Conservation (phyloP, 2,797 vertebrate genomes). For the Cuculus canorus region DNA sequence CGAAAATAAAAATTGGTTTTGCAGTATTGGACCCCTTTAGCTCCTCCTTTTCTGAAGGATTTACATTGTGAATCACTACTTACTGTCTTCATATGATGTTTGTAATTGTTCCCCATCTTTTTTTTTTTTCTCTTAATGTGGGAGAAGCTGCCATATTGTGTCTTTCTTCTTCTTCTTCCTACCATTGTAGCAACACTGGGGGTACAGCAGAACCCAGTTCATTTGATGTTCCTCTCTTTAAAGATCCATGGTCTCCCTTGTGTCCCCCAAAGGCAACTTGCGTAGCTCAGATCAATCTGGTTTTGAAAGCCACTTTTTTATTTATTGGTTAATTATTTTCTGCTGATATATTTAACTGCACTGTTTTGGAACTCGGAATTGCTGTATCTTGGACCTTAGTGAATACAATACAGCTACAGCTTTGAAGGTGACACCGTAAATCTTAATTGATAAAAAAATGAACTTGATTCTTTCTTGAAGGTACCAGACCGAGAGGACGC, state of each 20-base stretch:
- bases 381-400: neutral
- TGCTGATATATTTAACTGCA: neutral
- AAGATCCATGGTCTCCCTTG: neutral
- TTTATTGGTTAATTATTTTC: neutral
- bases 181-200: neutral
- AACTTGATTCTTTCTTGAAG: conserved; percentile 72
- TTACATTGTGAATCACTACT: neutral
- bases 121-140: neutral
- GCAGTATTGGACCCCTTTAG: neutral
- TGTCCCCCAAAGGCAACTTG: neutral
- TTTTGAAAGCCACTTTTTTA: neutral
- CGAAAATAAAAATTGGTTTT: neutral
- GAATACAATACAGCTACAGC: neutral
- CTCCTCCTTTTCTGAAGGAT: neutral
- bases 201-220: neutral
- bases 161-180: neutral
- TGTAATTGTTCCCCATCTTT: neutral
- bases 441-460: neutral
- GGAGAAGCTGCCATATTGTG: neutral
- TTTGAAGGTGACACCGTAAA: neutral
- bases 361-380: neutral
- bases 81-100: neutral
- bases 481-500: conserved; percentile 85
- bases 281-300: accelerated
- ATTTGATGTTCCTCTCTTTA: neutral